Evolutionary conservation across 1,140 invertebrate species (phyloP), one percentile per base, ranked within the genome.

Genomic region (Episyrphus balteatus): DNA sequence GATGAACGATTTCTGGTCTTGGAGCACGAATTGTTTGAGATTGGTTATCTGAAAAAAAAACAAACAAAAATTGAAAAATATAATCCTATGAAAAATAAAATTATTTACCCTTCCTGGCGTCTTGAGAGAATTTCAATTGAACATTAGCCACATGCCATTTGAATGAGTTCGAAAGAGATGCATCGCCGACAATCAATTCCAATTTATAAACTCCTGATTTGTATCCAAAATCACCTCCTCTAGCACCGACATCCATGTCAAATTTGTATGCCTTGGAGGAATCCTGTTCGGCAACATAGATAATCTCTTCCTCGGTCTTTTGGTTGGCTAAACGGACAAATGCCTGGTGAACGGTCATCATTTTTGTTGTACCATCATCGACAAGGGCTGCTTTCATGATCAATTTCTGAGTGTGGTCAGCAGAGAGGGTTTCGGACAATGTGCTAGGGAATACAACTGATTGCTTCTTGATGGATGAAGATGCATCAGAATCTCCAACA

Each of bases 281-380:
- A 62, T 95, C 92, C n/a, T 83, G 78, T 66, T 97, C 92, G 13
- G 92, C 88, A 21, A 97, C 84, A 66, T 93, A 97, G 55, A 95
- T 83, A 30, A 94, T 86, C 73, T 98, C 93, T 52, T 83, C 78
- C 15, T 81, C 75, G 0, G 74, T 77, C 42, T 79, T 73, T 14
- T 71, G 62, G 57, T 85, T 70, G 21, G 73, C 75, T 17, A 98
- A 75, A 17, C 86, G 78, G 5, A 98, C 80, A 71, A 98, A 98
- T 1, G 90, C 86, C 73, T 98, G 93, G 69, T 98, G 94, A 30
- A 92, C 86, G 33, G 77, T 70, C 50, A 92, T 82, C 19, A 44
- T 30, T 14, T 66, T 80, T 40, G 74, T 77, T 44, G 59, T 77
- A n/a, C 71, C 68, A 53, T 81, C 79, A 66, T 94, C 88, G 47